Conservation (phyloP, 2,113 vertebrate genomes). For the Poeciliopsis occidentalis region DNA sequence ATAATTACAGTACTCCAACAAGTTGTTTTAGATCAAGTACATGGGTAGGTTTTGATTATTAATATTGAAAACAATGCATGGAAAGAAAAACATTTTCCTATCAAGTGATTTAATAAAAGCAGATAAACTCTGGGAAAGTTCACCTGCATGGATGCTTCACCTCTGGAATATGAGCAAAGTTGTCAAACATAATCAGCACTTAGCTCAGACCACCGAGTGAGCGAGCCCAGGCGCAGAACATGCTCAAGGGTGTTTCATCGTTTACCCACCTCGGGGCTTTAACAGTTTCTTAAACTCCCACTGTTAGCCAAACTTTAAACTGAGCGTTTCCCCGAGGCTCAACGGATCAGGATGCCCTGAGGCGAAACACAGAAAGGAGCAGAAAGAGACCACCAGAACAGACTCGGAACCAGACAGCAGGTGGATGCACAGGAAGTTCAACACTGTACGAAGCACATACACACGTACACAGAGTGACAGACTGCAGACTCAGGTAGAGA, state of each 20-base stretch:
- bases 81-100: background rate
- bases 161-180: slow-evolving; percentile 5
- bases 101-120: background rate
- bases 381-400: slow-evolving; percentile 34
- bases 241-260: slow-evolving; percentile 27
- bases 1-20: background rate
- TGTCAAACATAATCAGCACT: slow-evolving; percentile 18
- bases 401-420: slow-evolving; percentile 16
- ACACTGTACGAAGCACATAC: slow-evolving; percentile 4
- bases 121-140: background rate
- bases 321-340: slow-evolving; percentile 27
- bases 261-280: slow-evolving; percentile 19
- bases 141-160: background rate
- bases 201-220: slow-evolving; percentile 34
- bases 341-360: slow-evolving; percentile 44
- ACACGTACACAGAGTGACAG: slow-evolving; percentile 3
- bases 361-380: slow-evolving; percentile 41
- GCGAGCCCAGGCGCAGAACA: slow-evolving; percentile 4
- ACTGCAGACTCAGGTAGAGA: slow-evolving; percentile 21
- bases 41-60: background rate
- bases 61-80: background rate
- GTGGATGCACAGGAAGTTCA: slow-evolving; percentile 20
- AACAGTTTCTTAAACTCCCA: slow-evolving; percentile 28
- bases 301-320: slow-evolving; percentile 36
- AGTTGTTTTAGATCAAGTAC: background rate